Base-by-base conservation (phyloP, 2,888 invertebrate species). In the Lepidocyrtoides sp. region DNA sequence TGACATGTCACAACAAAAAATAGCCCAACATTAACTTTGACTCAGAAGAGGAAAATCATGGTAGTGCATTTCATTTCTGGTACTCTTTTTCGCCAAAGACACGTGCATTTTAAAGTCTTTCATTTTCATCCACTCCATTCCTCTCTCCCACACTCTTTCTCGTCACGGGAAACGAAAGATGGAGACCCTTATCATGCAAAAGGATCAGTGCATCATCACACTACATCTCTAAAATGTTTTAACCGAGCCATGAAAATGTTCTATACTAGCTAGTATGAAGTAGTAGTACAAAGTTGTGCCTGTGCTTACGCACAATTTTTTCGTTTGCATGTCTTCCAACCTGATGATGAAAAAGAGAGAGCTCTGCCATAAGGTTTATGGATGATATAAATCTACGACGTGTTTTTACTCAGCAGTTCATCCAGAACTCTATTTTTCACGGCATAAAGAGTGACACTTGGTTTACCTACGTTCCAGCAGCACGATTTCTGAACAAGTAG, bases 1-100 rank as follows among this genome's bases (percentile, higher is more conserved):
- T 81, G 57, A 81, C 57, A 81, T 81, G 79, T 57, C 57, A 57
- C 54, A 23, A 81, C 32, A 41, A 81, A 81, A 81, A 81, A 81
- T 81, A n/a, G 26, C 57, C 79, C 32, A 32, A 20, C 79, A 81
- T 81, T 79, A 79, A 79, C 2, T 81, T 44, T 75, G 48, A 20
- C 5, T 51, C 20, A 48, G 29, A 36, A 36, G 69, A 66, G n/a
- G 0, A 29, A 4, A 29, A 29, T 29, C 63, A 10, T 48, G 26
- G 10, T 20, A 17, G 10, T 44, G 20, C 23, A 23, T 14, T 72
- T 44, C 10, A n/a, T 8, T 32, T 7, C 17, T 66, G 2, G 20
- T 20, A 12, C 36, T n/a, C 36, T 10, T 72, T 72, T 72, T 44
- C 20, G 17, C 10, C 12, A 44, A 44, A 72, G 72, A 72, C 72